These are phyloP conservation scores for Channa argus DNA, from an alignment of 2,113 vertebrate species.

Conservation along the genomic window DNA sequence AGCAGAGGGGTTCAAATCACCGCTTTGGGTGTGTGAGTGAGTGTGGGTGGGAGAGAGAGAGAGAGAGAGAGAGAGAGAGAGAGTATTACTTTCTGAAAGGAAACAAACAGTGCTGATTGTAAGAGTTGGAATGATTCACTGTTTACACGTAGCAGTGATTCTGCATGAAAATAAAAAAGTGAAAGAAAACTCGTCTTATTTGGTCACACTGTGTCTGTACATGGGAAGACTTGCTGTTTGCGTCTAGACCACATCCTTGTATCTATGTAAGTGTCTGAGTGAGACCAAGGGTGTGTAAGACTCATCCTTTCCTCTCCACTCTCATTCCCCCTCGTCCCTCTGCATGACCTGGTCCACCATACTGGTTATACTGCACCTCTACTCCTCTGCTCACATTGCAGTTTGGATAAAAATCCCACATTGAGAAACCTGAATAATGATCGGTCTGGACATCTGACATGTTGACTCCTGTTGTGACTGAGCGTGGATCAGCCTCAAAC, in stretches of 20 bases:
- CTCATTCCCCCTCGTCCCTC: not conserved
- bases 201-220: not conserved
- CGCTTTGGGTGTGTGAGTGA: slow-evolving; percentile 46
- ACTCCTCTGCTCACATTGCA: not conserved
- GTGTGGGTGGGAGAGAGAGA: slow-evolving; percentile 36
- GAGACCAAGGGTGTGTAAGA: slow-evolving; percentile 46
- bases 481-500: not conserved
- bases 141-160: slow-evolving; percentile 22
- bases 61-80: slow-evolving; percentile 20
- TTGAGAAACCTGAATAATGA: not conserved
- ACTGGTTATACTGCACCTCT: not conserved
- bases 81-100: not conserved
- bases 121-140: slow-evolving; percentile 20
- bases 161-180: not conserved
- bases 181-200: not conserved
- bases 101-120: slow-evolving; percentile 13
- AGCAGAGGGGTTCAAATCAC: slow-evolving; percentile 48
- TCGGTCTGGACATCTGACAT: not conserved
- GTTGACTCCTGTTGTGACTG: not conserved
- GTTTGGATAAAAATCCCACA: no score
- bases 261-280: slow-evolving; percentile 19
- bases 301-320: slow-evolving; percentile 14
- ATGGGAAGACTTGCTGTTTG: not conserved
- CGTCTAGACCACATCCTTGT: not conserved
- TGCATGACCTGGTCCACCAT: not conserved